These are phyloP conservation scores for Abramis brama DNA, from an alignment of 2,113 vertebrate species.

Conservation along the genomic window DNA sequence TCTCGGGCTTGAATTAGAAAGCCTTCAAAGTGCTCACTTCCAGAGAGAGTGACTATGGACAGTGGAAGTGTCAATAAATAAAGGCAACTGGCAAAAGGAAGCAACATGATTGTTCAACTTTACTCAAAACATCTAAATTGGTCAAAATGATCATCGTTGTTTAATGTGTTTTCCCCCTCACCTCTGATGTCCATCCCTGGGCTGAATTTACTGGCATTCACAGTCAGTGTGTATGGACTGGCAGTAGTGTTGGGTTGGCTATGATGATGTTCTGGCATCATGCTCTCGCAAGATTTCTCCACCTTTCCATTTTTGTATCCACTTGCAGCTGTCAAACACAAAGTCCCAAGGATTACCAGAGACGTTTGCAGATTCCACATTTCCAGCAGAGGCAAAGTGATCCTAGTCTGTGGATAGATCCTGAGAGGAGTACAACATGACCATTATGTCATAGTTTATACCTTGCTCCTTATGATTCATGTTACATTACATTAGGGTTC, in stretches of 20 bases:
- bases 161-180: slow-evolving; percentile 53
- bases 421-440: neutral
- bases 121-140: neutral
- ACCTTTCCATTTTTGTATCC: slow-evolving; percentile 43
- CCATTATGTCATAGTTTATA: neutral
- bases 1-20: slow-evolving; percentile 84
- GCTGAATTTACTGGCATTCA: slow-evolving; percentile 74
- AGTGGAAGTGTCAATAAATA: neutral
- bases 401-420: neutral
- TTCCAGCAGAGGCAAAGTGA: neutral
- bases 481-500: neutral
- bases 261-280: slow-evolving; percentile 81
- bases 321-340: neutral
- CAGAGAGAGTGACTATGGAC: slow-evolving; percentile 56
- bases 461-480: neutral
- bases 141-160: neutral
- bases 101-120: neutral
- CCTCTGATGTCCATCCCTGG: slow-evolving; percentile 80
- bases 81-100: neutral
- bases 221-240: slow-evolving; percentile 70
- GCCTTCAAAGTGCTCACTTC: slow-evolving; percentile 73
- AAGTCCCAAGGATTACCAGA: neutral
- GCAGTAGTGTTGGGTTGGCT: slow-evolving; percentile 55
- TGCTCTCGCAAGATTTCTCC: slow-evolving; percentile 71
- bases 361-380: neutral